Conservation (phyloP, 1,140 invertebrate genomes). For the Zeugodacus cucurbitae region DNA sequence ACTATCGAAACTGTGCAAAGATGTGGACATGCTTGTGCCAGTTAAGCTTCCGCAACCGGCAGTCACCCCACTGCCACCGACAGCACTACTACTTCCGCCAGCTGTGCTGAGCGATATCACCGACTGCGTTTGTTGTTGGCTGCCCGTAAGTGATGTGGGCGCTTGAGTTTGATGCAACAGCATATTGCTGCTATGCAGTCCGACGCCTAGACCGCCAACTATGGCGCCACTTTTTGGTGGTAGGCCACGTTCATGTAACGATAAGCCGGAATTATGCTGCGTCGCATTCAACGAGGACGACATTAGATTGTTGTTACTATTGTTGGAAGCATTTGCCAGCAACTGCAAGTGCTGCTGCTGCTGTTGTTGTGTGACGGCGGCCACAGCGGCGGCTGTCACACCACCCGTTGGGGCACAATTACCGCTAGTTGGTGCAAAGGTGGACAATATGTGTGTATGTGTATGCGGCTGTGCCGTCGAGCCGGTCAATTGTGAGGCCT, state of each 20-base stretch:
- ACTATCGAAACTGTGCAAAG: slow-evolving; percentile 60
- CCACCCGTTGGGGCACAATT: neutral
- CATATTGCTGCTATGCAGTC: slow-evolving; percentile 45
- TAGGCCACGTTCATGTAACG: slow-evolving; percentile 55
- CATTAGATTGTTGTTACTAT: slow-evolving; percentile 56
- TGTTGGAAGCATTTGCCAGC: slow-evolving; percentile 54
- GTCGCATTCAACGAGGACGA: slow-evolving; percentile 63
- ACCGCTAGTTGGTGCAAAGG: slow-evolving; percentile 41
- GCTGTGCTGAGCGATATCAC: slow-evolving; percentile 37
- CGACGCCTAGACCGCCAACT: slow-evolving; percentile 46
- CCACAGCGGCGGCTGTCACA: slow-evolving; percentile 58
- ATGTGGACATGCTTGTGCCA: slow-evolving; percentile 60
- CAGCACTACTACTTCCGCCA: slow-evolving; percentile 30
- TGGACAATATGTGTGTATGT: slow-evolving; percentile 42
- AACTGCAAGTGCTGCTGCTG: slow-evolving; percentile 63
- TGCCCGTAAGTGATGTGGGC: slow-evolving; percentile 50
- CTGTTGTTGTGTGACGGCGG: slow-evolving; percentile 58
- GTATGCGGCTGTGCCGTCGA: slow-evolving; percentile 16
- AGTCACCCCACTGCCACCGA: slow-evolving; percentile 47
- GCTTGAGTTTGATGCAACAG: slow-evolving; percentile 43
- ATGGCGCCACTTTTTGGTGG: slow-evolving; percentile 57
- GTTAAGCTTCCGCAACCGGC: slow-evolving; percentile 46
- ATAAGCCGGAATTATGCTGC: slow-evolving; percentile 48
- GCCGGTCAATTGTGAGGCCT: neutral
- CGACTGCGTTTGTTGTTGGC: slow-evolving; percentile 45